Conservation (phyloP, 2,113 vertebrate species). For the Chauna torquata region DNA sequence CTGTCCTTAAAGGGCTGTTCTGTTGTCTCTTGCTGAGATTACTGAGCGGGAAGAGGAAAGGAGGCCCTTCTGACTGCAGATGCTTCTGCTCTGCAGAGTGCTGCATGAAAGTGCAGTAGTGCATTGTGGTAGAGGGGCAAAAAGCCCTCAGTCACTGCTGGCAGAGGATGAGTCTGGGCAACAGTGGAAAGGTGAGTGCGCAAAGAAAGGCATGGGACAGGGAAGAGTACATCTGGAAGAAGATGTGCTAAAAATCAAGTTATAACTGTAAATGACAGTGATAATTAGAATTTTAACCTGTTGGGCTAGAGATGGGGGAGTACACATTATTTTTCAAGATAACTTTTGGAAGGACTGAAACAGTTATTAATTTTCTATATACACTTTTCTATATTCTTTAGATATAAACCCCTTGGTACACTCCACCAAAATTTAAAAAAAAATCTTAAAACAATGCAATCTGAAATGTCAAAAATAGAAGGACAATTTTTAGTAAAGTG, state of each 20-base stretch:
- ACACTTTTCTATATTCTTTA: not conserved
- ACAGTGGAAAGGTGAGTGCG: not conserved
- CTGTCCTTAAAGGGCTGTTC: not conserved
- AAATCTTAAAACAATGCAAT: not conserved
- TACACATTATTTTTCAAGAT: not conserved
- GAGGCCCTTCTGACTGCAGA: not conserved
- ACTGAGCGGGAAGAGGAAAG: not conserved
- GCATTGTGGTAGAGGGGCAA: not conserved
- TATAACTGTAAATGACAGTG: not conserved
- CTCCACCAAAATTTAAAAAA: not conserved
- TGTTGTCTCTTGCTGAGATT: not conserved
- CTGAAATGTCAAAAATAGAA: not conserved
- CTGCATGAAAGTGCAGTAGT: not conserved
- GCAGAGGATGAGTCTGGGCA: not conserved
- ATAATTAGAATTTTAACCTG: not conserved
- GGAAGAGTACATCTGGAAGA: not conserved
- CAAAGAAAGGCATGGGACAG: not conserved
- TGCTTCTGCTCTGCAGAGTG: not conserved
- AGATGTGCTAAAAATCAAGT: not conserved
- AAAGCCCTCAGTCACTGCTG: not conserved
- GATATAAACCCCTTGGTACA: not conserved
- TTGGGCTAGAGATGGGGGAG: not conserved
- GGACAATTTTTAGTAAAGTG: not conserved
- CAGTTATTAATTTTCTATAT: not conserved
- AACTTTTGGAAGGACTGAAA: not conserved